Evolutionary conservation across 1,140 invertebrate species (phyloP).

Genomic region (Drosophila bifasciata): DNA sequence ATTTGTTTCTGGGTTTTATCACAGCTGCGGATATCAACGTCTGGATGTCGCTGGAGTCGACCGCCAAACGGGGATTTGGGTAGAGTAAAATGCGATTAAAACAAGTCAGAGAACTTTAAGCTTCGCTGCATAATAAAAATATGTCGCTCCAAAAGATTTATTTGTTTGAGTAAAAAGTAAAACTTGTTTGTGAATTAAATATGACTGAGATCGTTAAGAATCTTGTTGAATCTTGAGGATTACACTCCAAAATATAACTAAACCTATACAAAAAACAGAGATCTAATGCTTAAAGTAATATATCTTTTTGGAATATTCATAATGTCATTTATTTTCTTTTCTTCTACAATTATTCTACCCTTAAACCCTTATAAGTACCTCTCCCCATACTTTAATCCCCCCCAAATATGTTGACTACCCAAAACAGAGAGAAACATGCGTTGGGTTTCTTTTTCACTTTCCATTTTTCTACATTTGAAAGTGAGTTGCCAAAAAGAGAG

Average conservation of each 20-base stretch:
- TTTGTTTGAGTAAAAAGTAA: too few relatives aligned
- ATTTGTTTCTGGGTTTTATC: constrained; percentile 17
- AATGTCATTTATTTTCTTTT: too few relatives aligned
- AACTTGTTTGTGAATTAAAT: too few relatives aligned
- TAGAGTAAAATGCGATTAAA: constrained; percentile 1
- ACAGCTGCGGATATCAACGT: constrained; percentile 2
- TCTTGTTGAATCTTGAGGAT: too few relatives aligned
- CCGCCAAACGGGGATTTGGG: not conserved
- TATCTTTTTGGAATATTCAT: too few relatives aligned
- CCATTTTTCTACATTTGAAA: constrained; percentile 48
- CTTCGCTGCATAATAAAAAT: not conserved
- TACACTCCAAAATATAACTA: too few relatives aligned
- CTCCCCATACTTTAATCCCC: not conserved
- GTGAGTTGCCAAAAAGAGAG: constrained; percentile 3
- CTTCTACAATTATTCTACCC: too few relatives aligned
- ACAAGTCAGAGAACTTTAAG: too few relatives aligned
- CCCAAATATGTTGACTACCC: not conserved
- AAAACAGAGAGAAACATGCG: not conserved
- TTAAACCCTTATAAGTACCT: too few relatives aligned
- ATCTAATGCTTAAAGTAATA: too few relatives aligned
- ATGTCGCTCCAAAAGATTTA: not conserved
- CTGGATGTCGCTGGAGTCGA: not conserved
- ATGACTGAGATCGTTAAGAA: too few relatives aligned
- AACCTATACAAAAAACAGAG: too few relatives aligned
- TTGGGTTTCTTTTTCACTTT: constrained; percentile 41